phyloP scores from a whole-genome alignment of 2,113 vertebrate species.

The Aegypius monachus region DNA sequence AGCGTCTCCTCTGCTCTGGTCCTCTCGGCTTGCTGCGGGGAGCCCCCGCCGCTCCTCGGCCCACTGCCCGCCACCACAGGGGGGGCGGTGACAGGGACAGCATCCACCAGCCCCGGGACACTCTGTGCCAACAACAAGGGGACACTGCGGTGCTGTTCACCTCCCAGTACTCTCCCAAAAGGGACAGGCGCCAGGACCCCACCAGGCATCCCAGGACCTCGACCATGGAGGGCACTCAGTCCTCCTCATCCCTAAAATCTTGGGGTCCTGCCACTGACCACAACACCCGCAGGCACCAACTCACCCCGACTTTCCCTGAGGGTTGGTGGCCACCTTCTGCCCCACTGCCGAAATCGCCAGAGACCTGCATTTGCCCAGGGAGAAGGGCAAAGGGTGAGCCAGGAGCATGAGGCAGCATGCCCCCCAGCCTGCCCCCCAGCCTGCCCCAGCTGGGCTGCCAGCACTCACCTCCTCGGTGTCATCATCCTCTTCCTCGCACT shows the following conservation, averaged over 20 bases:
- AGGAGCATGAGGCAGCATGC: fast-evolving
- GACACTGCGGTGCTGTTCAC: fast-evolving
- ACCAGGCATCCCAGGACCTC: fast-evolving
- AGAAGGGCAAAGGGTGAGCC: background rate
- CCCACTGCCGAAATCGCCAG: slow-evolving; percentile 87
- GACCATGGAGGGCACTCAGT: background rate
- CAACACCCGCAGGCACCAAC: background rate
- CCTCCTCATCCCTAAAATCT: background rate
- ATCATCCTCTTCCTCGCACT: slow-evolving; percentile 89
- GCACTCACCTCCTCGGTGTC: slow-evolving; percentile 83
- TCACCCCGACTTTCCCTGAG: background rate
- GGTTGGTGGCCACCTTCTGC: background rate
- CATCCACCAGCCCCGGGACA: slow-evolving; percentile 22
- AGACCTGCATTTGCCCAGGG: slow-evolving; percentile 50
- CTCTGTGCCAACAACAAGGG: background rate
- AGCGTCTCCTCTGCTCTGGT: background rate
- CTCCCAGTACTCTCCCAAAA: background rate
- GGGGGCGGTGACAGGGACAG: slow-evolving; percentile 65
- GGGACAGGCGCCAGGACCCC: fast-evolving
- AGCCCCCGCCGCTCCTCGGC: fast-evolving
- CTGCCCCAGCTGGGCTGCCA: fast-evolving
- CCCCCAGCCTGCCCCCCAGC: fast-evolving
- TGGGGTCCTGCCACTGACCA: fast-evolving
- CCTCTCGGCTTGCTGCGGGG: background rate
- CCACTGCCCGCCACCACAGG: background rate